Evolutionary conservation across 1,140 invertebrate species (phyloP).

Genomic region (Drosophila malerkotliana): DNA sequence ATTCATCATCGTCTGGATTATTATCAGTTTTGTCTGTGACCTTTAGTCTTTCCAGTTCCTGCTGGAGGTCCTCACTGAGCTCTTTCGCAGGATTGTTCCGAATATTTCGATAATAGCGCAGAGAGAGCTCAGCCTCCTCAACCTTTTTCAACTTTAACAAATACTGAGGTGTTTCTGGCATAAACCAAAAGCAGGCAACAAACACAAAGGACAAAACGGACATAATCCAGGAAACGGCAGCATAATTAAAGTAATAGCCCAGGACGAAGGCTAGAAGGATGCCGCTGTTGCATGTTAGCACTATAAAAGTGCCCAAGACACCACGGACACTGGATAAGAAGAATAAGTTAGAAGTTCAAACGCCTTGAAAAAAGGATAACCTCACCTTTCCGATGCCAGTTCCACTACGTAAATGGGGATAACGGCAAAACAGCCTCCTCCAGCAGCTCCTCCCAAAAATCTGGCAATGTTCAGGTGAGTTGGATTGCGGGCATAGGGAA

Average conservation of each 20-base stretch:
- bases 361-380: background rate
- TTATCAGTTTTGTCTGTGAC: constrained; percentile 24
- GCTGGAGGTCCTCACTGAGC: constrained; percentile 57
- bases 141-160: constrained; percentile 85
- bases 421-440: constrained; percentile 83
- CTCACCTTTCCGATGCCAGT: constrained; percentile 82
- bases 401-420: constrained; percentile 84
- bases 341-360: background rate
- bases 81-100: constrained; percentile 46
- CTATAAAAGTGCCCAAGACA: constrained; percentile 85
- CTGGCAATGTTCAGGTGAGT: constrained; percentile 79
- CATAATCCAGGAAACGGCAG: constrained; percentile 84
- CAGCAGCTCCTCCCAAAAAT: constrained; percentile 83
- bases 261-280: constrained; percentile 85
- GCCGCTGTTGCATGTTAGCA: constrained; percentile 85
- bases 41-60: constrained; percentile 66
- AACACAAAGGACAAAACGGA: constrained; percentile 84
- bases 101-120: constrained; percentile 76
- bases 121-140: constrained; percentile 70
- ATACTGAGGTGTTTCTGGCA: constrained; percentile 85
- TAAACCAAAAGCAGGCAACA: constrained; percentile 83
- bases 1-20: constrained; percentile 3
- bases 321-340: constrained; percentile 77
- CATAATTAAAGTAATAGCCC: constrained; percentile 84
- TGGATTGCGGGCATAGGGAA: constrained; percentile 80